These are phyloP conservation scores for Brachionus rubens DNA, from an alignment of 1,140 invertebrate species.

Conservation along the genomic window DNA sequence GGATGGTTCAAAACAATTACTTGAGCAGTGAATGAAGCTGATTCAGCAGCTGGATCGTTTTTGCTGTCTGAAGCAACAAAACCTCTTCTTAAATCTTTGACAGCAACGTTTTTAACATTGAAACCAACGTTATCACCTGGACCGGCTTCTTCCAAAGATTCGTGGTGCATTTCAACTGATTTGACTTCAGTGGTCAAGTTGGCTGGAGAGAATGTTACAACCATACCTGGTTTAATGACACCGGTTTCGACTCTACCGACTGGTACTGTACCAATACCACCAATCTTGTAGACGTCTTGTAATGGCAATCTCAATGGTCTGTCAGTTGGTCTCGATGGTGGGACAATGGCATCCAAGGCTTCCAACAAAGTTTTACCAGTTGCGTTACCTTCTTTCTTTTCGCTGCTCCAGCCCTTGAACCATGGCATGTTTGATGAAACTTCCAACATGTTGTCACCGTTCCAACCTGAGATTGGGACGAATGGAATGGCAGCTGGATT, in stretches of 20 bases:
- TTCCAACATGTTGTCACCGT: constrained; percentile 97
- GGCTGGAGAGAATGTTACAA: constrained; percentile 85
- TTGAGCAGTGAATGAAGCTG: constrained; percentile 81
- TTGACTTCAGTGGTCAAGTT: constrained; percentile 96
- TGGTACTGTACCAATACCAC: constrained; percentile 96
- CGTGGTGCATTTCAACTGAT: constrained; percentile 99
- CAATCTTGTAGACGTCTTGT: constrained; percentile 99
- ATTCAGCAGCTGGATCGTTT: constrained; percentile 85
- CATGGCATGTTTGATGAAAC: constrained; percentile 83
- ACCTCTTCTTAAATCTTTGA: constrained; percentile 93
- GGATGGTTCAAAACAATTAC: constrained; percentile 95
- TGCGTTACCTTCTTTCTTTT: constrained; percentile 75
- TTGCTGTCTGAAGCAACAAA: constrained; percentile 96
- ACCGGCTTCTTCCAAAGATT: constrained; percentile 84
- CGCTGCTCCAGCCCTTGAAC: constrained; percentile 85
- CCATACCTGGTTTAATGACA: constrained; percentile 91
- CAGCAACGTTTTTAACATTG: constrained; percentile 98
- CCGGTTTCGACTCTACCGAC: constrained; percentile 98
- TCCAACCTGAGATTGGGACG: constrained; percentile 97
- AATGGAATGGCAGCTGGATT: constrained; percentile 92
- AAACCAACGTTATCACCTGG: constrained; percentile 98
- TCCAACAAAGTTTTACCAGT: constrained; percentile 84
- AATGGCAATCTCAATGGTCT: constrained; percentile 91
- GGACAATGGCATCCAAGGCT: constrained; percentile 88
- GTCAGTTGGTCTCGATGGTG: constrained; percentile 86